phyloP scores from a whole-genome alignment of 2,113 vertebrate species.

The Stegostoma tigrinum region DNA sequence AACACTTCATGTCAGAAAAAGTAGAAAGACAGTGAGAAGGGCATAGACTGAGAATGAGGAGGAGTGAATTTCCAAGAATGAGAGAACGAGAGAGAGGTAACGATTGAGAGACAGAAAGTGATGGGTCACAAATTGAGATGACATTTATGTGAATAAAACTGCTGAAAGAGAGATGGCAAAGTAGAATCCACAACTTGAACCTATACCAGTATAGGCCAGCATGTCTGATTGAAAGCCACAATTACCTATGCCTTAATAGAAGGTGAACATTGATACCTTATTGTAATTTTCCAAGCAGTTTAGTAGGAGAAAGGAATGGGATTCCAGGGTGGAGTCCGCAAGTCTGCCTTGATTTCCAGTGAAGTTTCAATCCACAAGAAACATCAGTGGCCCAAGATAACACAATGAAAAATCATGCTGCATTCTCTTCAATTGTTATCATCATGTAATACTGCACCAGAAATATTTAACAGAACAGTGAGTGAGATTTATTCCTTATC shows the following conservation, averaged over 20 bases:
- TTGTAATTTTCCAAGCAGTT: not conserved
- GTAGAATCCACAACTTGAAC: not conserved
- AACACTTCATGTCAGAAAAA: not conserved
- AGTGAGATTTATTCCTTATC: no score
- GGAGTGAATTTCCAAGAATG: not conserved
- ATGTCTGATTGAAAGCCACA: not conserved
- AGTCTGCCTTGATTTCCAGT: not conserved
- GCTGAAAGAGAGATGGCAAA: slow-evolving; percentile 6
- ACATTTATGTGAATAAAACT: slow-evolving; percentile 43
- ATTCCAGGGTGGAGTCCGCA: not conserved
- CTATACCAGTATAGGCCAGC: not conserved
- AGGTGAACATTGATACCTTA: not conserved
- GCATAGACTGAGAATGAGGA: not conserved
- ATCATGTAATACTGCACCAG: not conserved
- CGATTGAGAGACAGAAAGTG: not conserved
- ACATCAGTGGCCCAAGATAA: not conserved
- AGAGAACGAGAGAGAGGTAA: slow-evolving; percentile 40
- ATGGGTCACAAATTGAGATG: not conserved
- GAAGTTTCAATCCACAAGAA: not conserved
- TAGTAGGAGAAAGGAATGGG: not conserved
- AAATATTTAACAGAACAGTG: no score
- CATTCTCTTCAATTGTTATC: not conserved
- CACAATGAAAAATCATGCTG: not conserved
- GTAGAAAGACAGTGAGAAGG: not conserved
- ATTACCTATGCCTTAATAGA: not conserved